Evolutionary conservation across 2,113 vertebrate species (phyloP).

Genomic region (Brevimyrus niger): DNA sequence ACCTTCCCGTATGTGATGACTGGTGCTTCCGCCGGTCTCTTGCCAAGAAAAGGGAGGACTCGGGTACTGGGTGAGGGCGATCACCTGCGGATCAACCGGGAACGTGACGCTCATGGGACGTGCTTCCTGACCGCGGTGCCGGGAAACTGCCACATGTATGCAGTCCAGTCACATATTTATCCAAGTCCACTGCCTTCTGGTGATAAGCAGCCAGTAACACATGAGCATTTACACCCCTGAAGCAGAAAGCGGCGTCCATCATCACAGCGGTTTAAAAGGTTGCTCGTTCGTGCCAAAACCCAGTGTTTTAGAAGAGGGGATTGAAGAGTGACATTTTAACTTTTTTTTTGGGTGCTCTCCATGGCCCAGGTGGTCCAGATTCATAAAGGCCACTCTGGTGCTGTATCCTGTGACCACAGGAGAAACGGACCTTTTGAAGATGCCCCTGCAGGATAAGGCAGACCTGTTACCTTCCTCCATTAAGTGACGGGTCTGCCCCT

Average conservation of each 20-base stretch:
- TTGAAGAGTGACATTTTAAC: not conserved
- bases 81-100: not conserved
- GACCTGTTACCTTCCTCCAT: not conserved
- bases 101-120: not conserved
- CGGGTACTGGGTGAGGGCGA: not conserved
- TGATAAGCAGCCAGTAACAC: not conserved
- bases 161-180: too few relatives aligned
- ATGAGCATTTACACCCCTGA: not conserved
- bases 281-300: not conserved
- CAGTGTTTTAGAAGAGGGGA: not conserved
- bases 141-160: not conserved
- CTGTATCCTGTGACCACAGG: not conserved
- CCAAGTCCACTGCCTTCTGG: not conserved
- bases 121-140: not conserved
- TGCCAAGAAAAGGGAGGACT: not conserved
- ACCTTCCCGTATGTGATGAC: not conserved
- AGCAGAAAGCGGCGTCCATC: not conserved
- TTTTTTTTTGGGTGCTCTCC: not conserved
- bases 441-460: not conserved
- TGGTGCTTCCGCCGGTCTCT: not conserved
- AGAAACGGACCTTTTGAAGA: not conserved
- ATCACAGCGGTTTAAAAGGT: not conserved
- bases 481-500: conserved; percentile 9
- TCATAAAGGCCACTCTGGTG: not conserved
- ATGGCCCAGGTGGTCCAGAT: not conserved